Evolutionary conservation across 2,888 invertebrate species (phyloP).

Genomic region (Platycnemis pennipes): DNA sequence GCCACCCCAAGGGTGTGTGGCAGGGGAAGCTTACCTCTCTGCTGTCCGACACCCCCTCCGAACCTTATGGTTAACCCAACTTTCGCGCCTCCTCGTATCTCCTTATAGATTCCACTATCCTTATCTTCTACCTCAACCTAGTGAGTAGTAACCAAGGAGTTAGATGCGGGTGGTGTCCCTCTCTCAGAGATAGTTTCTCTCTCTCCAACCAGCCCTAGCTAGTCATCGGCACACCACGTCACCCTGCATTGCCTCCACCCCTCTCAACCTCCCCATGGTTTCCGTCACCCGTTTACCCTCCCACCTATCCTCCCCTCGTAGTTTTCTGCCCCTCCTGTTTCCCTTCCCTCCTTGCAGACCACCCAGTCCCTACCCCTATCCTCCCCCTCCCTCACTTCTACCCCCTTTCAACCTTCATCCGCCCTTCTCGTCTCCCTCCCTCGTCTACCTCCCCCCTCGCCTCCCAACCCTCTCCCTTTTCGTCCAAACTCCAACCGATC

Average conservation of each 20-base stretch:
- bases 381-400: too few species aligned
- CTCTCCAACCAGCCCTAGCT: not conserved
- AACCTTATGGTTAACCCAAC: too few species aligned
- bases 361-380: not conserved
- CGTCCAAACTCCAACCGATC: not conserved
- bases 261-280: not conserved
- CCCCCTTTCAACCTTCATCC: not conserved
- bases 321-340: not conserved
- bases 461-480: not conserved
- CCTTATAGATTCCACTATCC: too few species aligned
- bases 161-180: not conserved
- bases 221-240: not conserved
- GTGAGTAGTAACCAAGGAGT: not conserved
- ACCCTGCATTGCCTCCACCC: not conserved
- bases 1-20: too few species aligned
- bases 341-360: not conserved
- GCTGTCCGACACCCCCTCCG: too few species aligned
- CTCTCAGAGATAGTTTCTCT: not conserved
- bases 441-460: not conserved
- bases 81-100: too few species aligned
- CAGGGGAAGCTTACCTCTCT: too few species aligned
- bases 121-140: not conserved
- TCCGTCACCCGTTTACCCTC: conserved; percentile 15
- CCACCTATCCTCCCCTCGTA: not conserved
- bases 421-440: not conserved